These are phyloP conservation scores for Myotis findleyi DNA, from an alignment of 2,797 vertebrate species.

Conservation along the genomic window DNA sequence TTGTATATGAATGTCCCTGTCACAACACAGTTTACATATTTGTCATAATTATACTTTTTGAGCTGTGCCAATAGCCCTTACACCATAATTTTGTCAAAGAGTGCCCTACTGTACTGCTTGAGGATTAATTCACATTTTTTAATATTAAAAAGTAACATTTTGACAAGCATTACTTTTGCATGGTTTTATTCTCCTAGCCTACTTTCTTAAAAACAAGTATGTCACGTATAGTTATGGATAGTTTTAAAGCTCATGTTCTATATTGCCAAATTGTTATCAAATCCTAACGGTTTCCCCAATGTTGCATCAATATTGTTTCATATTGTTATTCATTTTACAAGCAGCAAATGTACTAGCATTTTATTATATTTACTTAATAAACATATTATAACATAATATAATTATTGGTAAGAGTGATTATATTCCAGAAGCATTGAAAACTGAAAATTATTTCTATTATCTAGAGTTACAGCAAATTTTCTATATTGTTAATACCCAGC, in stretches of 20 bases:
- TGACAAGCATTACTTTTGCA: background rate
- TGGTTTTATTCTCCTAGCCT: background rate
- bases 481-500: background rate
- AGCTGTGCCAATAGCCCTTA: background rate
- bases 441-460: background rate
- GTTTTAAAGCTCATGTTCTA: background rate
- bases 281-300: background rate
- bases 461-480: background rate
- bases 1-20: background rate
- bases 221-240: background rate
- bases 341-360: background rate
- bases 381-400: background rate
- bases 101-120: background rate
- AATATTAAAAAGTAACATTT: constrained; percentile 28
- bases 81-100: background rate
- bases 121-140: background rate
- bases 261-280: background rate
- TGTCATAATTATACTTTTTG: background rate
- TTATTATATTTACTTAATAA: background rate
- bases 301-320: background rate
- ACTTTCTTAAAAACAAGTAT: background rate
- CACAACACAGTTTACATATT: background rate
- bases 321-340: background rate
- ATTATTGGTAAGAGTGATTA: background rate
- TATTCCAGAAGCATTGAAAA: background rate